A percentile compares a stretch with the other conserved stretches of the same genome.
These are phyloP conservation scores for Tragelaphus buxtoni DNA, from an alignment of 2,113 vertebrate species.

Conservation along the genomic window DNA sequence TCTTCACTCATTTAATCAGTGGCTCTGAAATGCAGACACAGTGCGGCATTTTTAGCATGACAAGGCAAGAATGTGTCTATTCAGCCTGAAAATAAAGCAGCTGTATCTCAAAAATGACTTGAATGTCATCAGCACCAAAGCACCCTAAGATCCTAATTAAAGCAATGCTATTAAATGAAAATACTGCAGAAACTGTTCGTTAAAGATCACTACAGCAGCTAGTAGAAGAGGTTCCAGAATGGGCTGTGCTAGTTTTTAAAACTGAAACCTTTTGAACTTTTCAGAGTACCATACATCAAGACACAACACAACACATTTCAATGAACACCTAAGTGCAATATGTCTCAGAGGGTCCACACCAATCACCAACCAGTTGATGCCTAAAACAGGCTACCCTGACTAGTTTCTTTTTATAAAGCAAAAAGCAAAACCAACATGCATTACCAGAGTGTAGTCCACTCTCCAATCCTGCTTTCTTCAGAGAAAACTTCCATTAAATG, in stretches of 20 bases:
- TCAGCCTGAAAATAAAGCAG: slow-evolving; percentile 57
- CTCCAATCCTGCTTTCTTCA: background rate
- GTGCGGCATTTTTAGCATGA: slow-evolving; percentile 51
- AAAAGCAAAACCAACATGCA: background rate
- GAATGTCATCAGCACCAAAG: slow-evolving; percentile 34
- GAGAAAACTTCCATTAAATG: background rate
- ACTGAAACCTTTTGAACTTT: background rate
- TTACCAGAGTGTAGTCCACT: background rate
- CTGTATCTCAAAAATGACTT: slow-evolving; percentile 20
- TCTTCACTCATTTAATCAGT: slow-evolving; percentile 23
- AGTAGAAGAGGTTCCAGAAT: background rate
- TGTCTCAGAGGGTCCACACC: background rate
- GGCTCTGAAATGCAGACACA: slow-evolving; percentile 42
- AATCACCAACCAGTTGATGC: background rate
- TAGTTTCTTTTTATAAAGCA: background rate
- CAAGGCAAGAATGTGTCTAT: slow-evolving; percentile 57
- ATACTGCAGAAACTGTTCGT: background rate
- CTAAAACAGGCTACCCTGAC: background rate
- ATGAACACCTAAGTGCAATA: background rate
- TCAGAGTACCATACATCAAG: background rate
- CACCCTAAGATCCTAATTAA: slow-evolving; percentile 8
- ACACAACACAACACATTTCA: background rate
- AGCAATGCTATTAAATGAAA: background rate
- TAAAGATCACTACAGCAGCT: background rate
- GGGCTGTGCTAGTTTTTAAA: background rate